Base-by-base conservation (phyloP, 2,113 vertebrate genomes). In the Anser brachyrhynchus region DNA sequence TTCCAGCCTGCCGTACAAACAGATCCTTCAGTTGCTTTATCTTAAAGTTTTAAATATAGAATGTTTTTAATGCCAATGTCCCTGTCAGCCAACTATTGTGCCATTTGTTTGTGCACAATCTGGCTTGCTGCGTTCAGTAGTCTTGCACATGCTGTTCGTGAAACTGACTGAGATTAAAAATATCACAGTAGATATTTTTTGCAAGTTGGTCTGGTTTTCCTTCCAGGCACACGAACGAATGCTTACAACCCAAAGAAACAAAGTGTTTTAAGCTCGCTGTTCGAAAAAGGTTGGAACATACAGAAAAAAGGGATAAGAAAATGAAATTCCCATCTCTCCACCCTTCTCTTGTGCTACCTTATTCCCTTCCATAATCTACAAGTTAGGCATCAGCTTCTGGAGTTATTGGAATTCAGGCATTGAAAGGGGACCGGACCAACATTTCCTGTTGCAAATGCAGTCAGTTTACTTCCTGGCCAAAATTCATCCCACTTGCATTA, bases 151-250 rank as follows among this genome's bases (percentile, higher is more conserved):
- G 78, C 66, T 85, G 90, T 3, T 84, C 87, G 51, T 10, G n/a
- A 79, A 92, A 62, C 69, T 84, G 73, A 49, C 49, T 3, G 33
- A 54, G 69, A 93, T 84, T 85, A 90, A 90, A 96, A 90, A 88
- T 86, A 96, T 33, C 83, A 43, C 79, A 39, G 78, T 52, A 88
- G 86, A 5, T 71, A 35, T 64, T 80, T 46, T 57, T 73, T 43
- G 4, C 13, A 39, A 89, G 21, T 86, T 88, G 76, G 75, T 74
- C 44, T 90, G 79, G 13, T 57, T 86, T 90, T 59, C 29, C 79
- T 92, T 70, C 67, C 91, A 76, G 79, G 43, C 41, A 92, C 57
- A 6, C 3, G 69, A 89, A 86, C 58, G 41, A 58, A 26, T 10
- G 17, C 0, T 28, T 4, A 16, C 0, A 0, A 85, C 66, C 59